A percentile compares a stretch with the other conserved stretches of the same genome.
phyloP scores from a whole-genome alignment of 2,888 invertebrate species.

The Campoplex capitator region DNA sequence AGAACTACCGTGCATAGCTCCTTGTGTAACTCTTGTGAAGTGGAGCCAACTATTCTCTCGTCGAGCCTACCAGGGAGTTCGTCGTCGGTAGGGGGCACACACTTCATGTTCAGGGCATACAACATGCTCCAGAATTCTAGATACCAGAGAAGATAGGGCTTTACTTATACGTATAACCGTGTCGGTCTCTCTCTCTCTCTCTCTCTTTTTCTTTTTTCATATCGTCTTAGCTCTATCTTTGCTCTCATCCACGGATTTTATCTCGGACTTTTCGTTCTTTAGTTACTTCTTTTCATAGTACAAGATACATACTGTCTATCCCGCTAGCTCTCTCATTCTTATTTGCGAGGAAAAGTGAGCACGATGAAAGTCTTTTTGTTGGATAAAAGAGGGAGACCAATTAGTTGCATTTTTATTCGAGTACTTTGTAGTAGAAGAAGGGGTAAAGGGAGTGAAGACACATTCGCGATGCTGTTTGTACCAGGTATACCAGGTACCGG shows the following conservation, averaged over 20 bases:
- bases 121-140: constrained; percentile 83
- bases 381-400: constrained; percentile 78
- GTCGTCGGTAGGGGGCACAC: constrained; percentile 73
- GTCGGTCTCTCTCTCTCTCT: constrained; percentile 63
- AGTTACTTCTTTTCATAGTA: constrained; percentile 60
- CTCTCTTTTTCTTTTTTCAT: constrained; percentile 61
- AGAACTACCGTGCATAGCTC: constrained; percentile 73
- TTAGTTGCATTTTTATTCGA: constrained; percentile 83
- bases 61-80: constrained; percentile 77
- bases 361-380: constrained; percentile 74
- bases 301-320: constrained; percentile 66
- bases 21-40: constrained; percentile 79
- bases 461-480: constrained; percentile 77
- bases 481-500: neutral
- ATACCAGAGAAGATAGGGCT: constrained; percentile 78
- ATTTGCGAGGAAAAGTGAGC: constrained; percentile 79
- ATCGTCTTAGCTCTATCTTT: constrained; percentile 68
- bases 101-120: constrained; percentile 75
- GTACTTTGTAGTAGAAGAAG: constrained; percentile 62
- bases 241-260: constrained; percentile 68
- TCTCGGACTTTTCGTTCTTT: constrained; percentile 60
- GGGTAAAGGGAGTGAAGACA: constrained; percentile 47
- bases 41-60: constrained; percentile 81
- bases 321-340: constrained; percentile 72
- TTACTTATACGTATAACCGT: constrained; percentile 66